Base-by-base conservation (phyloP, 2,888 invertebrate species). In the Ceramica pisi region DNA sequence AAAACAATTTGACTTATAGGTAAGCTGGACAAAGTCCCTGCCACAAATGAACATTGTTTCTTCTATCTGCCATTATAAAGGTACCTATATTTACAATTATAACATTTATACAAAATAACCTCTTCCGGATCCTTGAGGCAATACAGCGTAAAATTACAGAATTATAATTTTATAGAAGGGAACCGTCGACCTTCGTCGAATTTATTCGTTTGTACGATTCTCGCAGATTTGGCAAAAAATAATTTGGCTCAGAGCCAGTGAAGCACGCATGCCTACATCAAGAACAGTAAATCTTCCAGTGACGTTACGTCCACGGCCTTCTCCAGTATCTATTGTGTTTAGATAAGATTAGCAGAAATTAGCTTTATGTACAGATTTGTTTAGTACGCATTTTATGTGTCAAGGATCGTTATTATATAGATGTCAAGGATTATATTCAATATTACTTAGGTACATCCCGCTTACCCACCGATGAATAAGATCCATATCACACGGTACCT, bases 181-280 rank as follows among this genome's bases (percentile, higher is more conserved):
- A 50, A 67, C 71, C 84, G 83, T 83, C 86, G 89, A 87, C 91
- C 91, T 93, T 88, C 87, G 67, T 69, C 74, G 86, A 89, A 92
- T 93, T 92, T 92, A 92, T 92, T 89, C 79, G 88, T 88, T 82
- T 80, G 80, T 85, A 81, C 84, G 86, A 90, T 83, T 88, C 84
- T 88, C 80, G 88, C 88, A 87, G 87, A 92, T 92, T 92, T 92
- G 92, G 91, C 90, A 93, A 92, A 92, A 92, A 93, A 94, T 91
- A 88, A 85, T 80, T 86, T 87, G 87, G 87, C 87, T 56, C 60
- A 23, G 12, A 71, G 84, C 87, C 87, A 85, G 77, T 78, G 79
- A 78, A 75, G 66, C 85, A 89, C 86, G 87, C 88, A 88, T 86
- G 87, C 79, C 75, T 86, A 83, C 89, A 90, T 89, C 87, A 82